Evolutionary conservation across 2,113 vertebrate species (phyloP).

Genomic region (Ifrita kowaldi): DNA sequence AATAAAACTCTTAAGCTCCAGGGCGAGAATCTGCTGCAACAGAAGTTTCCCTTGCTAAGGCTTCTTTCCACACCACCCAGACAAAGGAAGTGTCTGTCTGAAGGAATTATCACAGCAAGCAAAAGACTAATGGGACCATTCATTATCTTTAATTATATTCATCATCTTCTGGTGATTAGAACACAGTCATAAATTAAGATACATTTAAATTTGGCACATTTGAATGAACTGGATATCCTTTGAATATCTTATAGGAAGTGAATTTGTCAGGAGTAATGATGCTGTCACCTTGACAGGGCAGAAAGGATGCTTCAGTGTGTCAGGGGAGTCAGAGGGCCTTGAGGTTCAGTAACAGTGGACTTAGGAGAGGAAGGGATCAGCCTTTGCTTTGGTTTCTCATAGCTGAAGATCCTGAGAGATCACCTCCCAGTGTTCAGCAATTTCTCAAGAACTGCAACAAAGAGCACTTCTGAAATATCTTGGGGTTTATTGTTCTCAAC

Average conservation of each 20-base stretch:
- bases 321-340: not conserved
- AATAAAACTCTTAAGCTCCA: not conserved
- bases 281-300: constrained; percentile 39
- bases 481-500: not conserved
- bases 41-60: not conserved
- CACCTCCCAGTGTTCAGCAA: not conserved
- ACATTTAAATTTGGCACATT: constrained; percentile 61
- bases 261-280: not conserved
- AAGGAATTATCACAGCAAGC: constrained; percentile 57
- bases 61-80: not conserved
- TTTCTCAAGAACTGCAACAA: not conserved
- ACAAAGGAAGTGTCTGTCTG: constrained; percentile 43
- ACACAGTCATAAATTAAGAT: constrained; percentile 69
- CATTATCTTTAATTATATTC: constrained; percentile 72
- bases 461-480: not conserved
- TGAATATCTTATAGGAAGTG: constrained; percentile 36
- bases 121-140: constrained; percentile 63
- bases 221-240: constrained; percentile 37
- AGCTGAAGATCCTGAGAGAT: not conserved
- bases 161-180: constrained; percentile 74
- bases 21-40: not conserved
- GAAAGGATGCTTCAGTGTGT: not conserved
- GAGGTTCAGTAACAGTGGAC: not conserved
- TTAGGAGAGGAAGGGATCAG: not conserved
- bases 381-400: not conserved